Evolutionary conservation across 2,113 vertebrate genomes (phyloP), one percentile per base, ranked within the genome.

Genomic region (Brachyhypopomus occidentalis): DNA sequence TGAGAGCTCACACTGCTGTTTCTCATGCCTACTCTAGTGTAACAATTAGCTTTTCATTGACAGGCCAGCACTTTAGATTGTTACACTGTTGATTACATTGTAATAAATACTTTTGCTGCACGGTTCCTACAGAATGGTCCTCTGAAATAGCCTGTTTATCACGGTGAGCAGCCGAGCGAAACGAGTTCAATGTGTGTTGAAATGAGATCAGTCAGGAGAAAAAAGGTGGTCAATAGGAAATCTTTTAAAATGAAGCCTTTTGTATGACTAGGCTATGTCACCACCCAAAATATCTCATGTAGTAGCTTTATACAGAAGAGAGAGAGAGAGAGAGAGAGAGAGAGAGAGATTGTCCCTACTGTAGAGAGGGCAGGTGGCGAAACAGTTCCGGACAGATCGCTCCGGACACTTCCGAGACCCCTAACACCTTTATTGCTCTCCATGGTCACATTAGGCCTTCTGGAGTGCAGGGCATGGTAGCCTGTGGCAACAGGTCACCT

Each of bases 361-460:
- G 17, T 16, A 52, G 64, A 75, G 41, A 66, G 55, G 92, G 91
- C 92, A 92, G 92, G 90, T 93, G 91, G 84, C 74, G 83, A 83
- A 86, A 88, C 75, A 73, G 82, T 85, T 88, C 84, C 82, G 62
- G 22, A 52, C 12, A 52, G 66, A 64, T 80, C 88, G 83, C 78
- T 56, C 75, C 23, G 59, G 83, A 27, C 72, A 88, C 84, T 82
- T 79, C 87, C 87, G 85, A 86, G 62, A 88, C 88, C 85, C 89
- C 87, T 89, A 93, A 92, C 91, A 91, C 88, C 86, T 93, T 94
- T 91, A 92, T 89, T 88, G 89, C 86, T 90, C 93, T 90, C 90
- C 77, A 41, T 90, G 86, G 91, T 77, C 79, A 87, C 80, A 73
- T 87, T 88, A 87, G 88, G 55, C 73, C 81, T 81, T 52, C 59